Evolutionary conservation across 2,113 vertebrate genomes (phyloP).

Genomic region (Riparia riparia): DNA sequence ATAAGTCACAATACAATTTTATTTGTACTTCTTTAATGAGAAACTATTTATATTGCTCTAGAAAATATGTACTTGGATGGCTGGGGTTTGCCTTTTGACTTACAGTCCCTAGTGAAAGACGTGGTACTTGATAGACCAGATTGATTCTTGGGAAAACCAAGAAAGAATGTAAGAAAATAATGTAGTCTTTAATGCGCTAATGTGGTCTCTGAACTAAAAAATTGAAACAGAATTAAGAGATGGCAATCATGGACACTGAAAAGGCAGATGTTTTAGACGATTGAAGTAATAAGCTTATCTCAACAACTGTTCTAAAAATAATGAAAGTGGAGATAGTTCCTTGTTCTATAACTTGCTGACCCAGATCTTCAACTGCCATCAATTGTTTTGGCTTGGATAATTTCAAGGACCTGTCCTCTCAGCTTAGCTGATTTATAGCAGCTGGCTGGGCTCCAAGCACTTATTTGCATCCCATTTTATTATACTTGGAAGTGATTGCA

Average conservation of each 20-base stretch:
- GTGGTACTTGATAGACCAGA: slow-evolving; percentile 30
- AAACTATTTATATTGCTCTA: not conserved
- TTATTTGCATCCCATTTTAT: slow-evolving; percentile 8
- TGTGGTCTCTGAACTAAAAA: slow-evolving; percentile 68
- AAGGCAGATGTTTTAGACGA: slow-evolving; percentile 47
- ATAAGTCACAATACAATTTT: not conserved
- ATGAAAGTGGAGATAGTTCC: slow-evolving; percentile 30
- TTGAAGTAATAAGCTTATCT: slow-evolving; percentile 62
- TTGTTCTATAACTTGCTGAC: slow-evolving; percentile 37
- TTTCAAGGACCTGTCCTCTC: slow-evolving; percentile 14
- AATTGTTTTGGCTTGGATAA: slow-evolving; percentile 20
- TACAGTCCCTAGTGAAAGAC: slow-evolving; percentile 28
- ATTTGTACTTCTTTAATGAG: not conserved
- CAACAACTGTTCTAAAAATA: slow-evolving; percentile 45
- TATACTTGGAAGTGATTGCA: not conserved
- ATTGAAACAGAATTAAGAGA: slow-evolving; percentile 63
- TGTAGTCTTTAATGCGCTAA: slow-evolving; percentile 54
- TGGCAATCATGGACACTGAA: not conserved
- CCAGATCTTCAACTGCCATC: slow-evolving; percentile 30
- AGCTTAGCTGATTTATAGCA: slow-evolving; percentile 37
- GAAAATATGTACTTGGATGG: not conserved
- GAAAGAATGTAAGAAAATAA: slow-evolving; percentile 67
- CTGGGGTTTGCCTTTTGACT: not conserved
- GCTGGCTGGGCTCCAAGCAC: not conserved
- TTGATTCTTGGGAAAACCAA: slow-evolving; percentile 30